Conservation (phyloP, 1,140 invertebrate species). For the Drosophila paulistorum region DNA sequence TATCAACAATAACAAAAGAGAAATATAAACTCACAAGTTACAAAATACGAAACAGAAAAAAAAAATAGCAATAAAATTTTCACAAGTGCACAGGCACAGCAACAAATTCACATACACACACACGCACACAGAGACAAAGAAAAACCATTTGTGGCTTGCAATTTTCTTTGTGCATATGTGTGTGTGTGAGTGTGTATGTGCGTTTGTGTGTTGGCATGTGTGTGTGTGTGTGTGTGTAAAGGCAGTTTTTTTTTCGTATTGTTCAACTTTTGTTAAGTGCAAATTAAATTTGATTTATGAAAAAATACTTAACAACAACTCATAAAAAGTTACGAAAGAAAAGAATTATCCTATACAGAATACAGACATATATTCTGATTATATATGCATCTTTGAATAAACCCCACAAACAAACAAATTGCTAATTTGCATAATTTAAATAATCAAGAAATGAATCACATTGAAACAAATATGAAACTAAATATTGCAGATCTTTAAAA, state of each 20-base stretch:
- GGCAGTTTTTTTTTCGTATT: slow-evolving; percentile 6
- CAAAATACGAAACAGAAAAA: slow-evolving; percentile 8
- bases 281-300: slow-evolving; percentile 9
- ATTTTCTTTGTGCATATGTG: slow-evolving; percentile 6
- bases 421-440: too few relatives aligned
- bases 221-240: slow-evolving; percentile 7
- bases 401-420: too few relatives aligned
- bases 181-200: slow-evolving; percentile 4
- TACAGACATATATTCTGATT: too few relatives aligned
- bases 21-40: slow-evolving; percentile 10
- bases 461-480: too few relatives aligned
- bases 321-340: neutral
- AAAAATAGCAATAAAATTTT: slow-evolving; percentile 37
- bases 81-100: slow-evolving; percentile 39
- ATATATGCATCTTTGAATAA: too few relatives aligned
- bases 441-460: too few relatives aligned
- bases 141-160: slow-evolving; percentile 3
- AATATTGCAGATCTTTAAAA: too few relatives aligned
- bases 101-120: slow-evolving; percentile 26
- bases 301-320: slow-evolving; percentile 7
- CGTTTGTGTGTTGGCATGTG: slow-evolving; percentile 18
- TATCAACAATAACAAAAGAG: neutral
- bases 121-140: slow-evolving; percentile 16
- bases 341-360: neutral
- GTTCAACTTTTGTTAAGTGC: slow-evolving; percentile 12